A percentile compares a stretch with the other conserved stretches of the same genome.
phyloP scores from a whole-genome alignment of 2,113 vertebrate genomes.

The Nipponia nippon region DNA sequence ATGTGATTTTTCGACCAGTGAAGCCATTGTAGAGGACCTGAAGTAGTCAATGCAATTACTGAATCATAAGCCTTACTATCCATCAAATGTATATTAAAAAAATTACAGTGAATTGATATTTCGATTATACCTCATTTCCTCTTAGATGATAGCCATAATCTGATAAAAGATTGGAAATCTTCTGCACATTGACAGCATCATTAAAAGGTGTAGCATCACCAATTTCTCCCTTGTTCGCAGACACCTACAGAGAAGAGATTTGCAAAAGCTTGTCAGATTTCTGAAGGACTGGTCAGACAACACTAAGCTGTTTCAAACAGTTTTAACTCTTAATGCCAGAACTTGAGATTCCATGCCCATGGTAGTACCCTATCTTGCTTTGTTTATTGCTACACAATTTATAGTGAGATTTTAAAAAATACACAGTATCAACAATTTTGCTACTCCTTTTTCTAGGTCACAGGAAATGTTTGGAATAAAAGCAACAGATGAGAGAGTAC shows the following conservation, averaged over 20 bases:
- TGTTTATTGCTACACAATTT: neutral
- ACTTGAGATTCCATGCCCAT: neutral
- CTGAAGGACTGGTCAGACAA: neutral
- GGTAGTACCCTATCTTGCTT: neutral
- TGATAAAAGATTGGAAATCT: constrained; percentile 94
- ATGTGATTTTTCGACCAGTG: constrained; percentile 96
- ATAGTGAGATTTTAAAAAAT: neutral
- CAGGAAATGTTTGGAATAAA: neutral
- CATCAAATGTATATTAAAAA: neutral
- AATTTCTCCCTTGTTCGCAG: constrained; percentile 98
- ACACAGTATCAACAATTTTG: neutral
- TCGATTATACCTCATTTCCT: constrained; percentile 90
- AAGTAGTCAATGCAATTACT: neutral
- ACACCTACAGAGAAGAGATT: constrained; percentile 78
- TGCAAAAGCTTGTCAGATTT: neutral
- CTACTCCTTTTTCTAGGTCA: neutral
- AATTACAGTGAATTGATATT: neutral
- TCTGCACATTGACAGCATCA: constrained; percentile 97
- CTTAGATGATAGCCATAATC: constrained; percentile 97
- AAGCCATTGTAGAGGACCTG: constrained; percentile 98
- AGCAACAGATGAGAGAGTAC: neutral
- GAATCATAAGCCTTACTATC: neutral
- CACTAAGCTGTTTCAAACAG: neutral
- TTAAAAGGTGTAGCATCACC: constrained; percentile 98
- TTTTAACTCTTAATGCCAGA: neutral